A percentile compares a stretch with the other conserved stretches of the same genome.
Evolutionary conservation across 2,888 invertebrate genomes (phyloP).

Genomic region (Eupithecia subfuscata): DNA sequence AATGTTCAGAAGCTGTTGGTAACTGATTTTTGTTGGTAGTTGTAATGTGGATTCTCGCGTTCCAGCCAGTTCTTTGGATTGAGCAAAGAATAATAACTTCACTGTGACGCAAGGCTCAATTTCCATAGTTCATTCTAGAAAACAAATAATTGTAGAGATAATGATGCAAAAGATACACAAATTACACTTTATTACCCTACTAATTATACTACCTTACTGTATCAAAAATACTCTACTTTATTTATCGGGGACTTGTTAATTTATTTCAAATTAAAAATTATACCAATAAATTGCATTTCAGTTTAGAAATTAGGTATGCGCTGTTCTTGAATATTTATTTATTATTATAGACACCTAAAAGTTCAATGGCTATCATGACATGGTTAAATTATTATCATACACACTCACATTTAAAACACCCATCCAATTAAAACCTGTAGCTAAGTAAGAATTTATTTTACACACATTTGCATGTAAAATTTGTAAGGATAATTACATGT

Average conservation of each 20-base stretch:
- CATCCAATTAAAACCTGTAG: neutral
- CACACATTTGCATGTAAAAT: neutral
- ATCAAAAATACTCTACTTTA: too few species aligned
- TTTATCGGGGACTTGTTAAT: neutral
- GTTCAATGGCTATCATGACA: neutral
- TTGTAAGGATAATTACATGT: neutral
- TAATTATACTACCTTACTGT: neutral
- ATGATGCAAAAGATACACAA: neutral
- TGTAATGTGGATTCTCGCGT: constrained; percentile 81
- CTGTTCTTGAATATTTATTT: neutral
- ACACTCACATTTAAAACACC: neutral
- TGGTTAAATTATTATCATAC: neutral
- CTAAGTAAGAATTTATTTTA: neutral
- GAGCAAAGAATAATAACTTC: constrained; percentile 94
- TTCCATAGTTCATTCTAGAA: constrained; percentile 70
- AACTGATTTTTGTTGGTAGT: constrained; percentile 81
- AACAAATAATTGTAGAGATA: neutral
- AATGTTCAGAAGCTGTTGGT: constrained; percentile 83
- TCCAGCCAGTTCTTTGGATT: constrained; percentile 92
- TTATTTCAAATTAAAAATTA: neutral
- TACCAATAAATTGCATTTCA: too few species aligned
- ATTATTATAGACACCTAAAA: neutral
- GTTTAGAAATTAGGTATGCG: neutral
- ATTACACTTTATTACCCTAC: neutral
- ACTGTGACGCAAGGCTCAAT: constrained; percentile 81